Percentiles rank a stretch among this genome's conserved stretches.
Evolutionary conservation across 2,888 invertebrate genomes (phyloP).

Genomic region (Orthosia cruda): DNA sequence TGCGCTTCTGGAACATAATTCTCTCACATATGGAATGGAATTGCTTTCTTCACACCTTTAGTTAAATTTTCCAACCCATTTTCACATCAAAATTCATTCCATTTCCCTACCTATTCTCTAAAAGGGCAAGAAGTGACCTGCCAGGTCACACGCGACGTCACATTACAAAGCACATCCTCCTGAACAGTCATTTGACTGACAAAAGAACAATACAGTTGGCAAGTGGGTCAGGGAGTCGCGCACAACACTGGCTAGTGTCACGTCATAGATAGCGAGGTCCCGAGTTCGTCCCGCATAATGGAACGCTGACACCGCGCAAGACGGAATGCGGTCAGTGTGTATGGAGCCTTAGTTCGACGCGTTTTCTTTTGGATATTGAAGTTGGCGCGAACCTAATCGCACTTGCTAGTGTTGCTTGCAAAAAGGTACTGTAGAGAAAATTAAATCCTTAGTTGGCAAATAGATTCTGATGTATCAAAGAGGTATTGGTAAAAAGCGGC

Average conservation of each 20-base stretch:
- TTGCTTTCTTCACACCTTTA: neutral
- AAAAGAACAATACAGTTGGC: conserved; percentile 81
- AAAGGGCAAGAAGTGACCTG: conserved; percentile 42
- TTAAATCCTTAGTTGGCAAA: conserved; percentile 12
- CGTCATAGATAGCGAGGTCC: conserved; percentile 80
- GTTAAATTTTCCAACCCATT: neutral
- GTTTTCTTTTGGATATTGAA: conserved; percentile 33
- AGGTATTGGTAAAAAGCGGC: neutral
- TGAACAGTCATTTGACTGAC: conserved; percentile 72
- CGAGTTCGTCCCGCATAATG: conserved; percentile 78
- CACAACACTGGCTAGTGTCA: conserved; percentile 80
- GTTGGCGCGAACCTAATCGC: conserved; percentile 27
- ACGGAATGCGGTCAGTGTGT: conserved; percentile 74
- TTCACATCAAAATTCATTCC: conserved; percentile 3
- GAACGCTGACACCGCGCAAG: conserved; percentile 70
- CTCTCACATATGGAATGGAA: neutral
- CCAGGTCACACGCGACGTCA: conserved; percentile 54
- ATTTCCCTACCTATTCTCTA: conserved; percentile 15
- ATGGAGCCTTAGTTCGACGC: conserved; percentile 56
- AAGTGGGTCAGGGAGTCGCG: conserved; percentile 86
- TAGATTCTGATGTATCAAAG: neutral
- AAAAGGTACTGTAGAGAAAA: conserved; percentile 12
- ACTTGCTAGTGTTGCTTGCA: neutral
- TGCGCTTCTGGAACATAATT: neutral
- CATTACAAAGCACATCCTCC: conserved; percentile 65